phyloP scores from a whole-genome alignment of 2,888 invertebrate genomes.

The Meandrusa payeni region DNA sequence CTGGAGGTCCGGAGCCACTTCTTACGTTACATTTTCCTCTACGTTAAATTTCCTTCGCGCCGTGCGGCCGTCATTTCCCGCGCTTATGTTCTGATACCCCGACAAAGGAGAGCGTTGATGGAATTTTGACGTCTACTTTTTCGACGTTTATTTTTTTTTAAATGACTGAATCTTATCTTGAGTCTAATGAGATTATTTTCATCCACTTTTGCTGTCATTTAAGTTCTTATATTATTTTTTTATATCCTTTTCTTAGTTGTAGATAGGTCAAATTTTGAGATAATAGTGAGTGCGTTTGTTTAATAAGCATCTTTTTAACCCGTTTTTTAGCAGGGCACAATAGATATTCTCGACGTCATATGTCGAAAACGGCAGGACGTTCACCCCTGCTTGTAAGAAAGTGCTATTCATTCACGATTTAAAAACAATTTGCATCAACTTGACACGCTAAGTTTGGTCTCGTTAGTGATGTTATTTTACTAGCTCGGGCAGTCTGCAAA shows the following conservation, averaged over 20 bases:
- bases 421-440: no score
- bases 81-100: constrained; percentile 5
- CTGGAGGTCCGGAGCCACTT: neutral
- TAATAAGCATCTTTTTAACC: no score
- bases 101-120: neutral
- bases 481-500: no score
- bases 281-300: neutral
- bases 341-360: no score
- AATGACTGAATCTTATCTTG: neutral
- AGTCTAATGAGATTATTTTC: neutral
- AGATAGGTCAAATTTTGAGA: neutral
- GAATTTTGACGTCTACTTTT: constrained; percentile 5
- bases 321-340: no score
- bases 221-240: no score
- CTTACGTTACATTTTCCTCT: constrained; percentile 5
- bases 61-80: neutral
- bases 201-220: neutral
- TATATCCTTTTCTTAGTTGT: no score
- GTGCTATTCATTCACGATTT: no score
- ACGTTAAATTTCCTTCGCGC: constrained; percentile 6
- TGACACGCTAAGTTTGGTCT: no score
- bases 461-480: no score
- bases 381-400: no score
- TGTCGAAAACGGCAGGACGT: no score
- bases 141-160: neutral